Evolutionary conservation across 1,140 invertebrate genomes (phyloP), one percentile per base, ranked within the genome.

Genomic region (Limonius californicus): DNA sequence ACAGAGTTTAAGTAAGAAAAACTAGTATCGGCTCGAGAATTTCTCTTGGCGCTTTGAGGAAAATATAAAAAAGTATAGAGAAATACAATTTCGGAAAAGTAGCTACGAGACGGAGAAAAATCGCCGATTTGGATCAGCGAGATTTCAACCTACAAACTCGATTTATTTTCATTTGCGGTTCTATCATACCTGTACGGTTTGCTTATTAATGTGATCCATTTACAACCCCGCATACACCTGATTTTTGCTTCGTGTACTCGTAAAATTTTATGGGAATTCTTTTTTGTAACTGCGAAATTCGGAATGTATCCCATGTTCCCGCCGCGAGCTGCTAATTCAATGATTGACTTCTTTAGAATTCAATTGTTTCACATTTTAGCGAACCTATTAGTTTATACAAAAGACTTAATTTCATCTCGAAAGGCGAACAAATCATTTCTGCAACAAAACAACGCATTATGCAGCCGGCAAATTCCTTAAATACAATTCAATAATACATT

Each of bases 1-100:
- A 32, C 20, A 32, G 59, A 61, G 56, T 63, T 63, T 63, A 63
- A 63, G 61, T 58, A 63, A 63, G 61, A 63, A 58, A 63, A 63
- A 63, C 54, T 58, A 57, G 61, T 63, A 63, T 63, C 56, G 61
- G 55, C 32, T 58, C 50, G 57, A 54, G 61, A 58, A 62, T 62
- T 62, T 50, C 35, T 61, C 45, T 61, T 61, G 47, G 8, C 59
- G n/a, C 59, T 54, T 61, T 61, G 50, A 54, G 59, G 39, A 55
- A 61, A 61, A 61, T 61, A 54, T 61, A 61, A 61, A 61, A 61
- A 54, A 54, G 30, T 54, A 47, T 62, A 54, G 19, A 54, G 50
- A 54, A 62, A 62, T 54, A 45, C 60, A 62, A 62, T 62, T 62
- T 62, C 43, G 54, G 60, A 62, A 62, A 62, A 62, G 60, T 55